Evolutionary conservation across 2,797 vertebrate species (phyloP).

Genomic region (Mycteria americana): DNA sequence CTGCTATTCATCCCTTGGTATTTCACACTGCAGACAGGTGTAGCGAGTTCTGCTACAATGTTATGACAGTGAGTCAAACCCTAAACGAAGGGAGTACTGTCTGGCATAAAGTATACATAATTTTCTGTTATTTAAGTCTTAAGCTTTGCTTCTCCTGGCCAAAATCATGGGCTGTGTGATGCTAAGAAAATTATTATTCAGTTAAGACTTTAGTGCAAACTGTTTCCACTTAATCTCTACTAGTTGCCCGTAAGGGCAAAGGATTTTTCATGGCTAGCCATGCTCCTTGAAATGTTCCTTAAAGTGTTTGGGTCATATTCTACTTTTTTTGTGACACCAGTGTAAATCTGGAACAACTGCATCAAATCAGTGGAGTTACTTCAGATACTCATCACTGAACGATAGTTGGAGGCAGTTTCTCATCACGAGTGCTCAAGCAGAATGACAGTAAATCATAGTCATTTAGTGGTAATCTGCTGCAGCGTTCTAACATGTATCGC

Average conservation of each 20-base stretch:
- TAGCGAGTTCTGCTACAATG: background rate
- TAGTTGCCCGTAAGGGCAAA: background rate
- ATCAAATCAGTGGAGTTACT: background rate
- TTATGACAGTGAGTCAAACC: background rate
- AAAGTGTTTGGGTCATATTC: background rate
- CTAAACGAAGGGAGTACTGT: background rate
- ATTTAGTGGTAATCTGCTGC: background rate
- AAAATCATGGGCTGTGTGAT: background rate
- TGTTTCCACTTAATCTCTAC: background rate
- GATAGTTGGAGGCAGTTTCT: background rate
- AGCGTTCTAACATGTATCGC: fast-evolving
- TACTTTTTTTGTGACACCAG: background rate
- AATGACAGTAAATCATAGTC: slow-evolving; percentile 15
- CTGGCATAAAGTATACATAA: background rate
- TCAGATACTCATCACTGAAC: background rate
- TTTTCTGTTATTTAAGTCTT: background rate
- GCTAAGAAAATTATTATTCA: background rate
- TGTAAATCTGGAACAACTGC: background rate
- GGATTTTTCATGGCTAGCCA: background rate
- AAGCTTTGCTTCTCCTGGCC: background rate
- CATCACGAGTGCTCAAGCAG: background rate
- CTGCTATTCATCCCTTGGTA: background rate
- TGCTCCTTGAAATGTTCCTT: background rate
- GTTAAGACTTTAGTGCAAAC: background rate
- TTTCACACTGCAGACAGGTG: background rate